Evolutionary conservation across 2,113 vertebrate genomes (phyloP), one percentile per base, ranked within the genome.

Genomic region (Chinchilla lanigera): DNA sequence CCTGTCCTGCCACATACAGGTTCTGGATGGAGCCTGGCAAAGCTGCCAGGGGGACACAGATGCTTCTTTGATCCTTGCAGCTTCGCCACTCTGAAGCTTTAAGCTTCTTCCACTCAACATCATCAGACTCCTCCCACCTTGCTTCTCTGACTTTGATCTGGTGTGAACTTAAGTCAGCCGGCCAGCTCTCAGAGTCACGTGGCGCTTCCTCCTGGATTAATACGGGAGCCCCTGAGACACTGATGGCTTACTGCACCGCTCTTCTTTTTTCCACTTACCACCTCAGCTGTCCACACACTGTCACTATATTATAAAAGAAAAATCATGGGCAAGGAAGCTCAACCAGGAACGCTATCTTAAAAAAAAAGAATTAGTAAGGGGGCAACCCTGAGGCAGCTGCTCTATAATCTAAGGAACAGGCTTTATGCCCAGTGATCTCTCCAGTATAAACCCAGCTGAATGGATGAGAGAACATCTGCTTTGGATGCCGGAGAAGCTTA

Each of bases 151-250:
- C 93, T 96, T 69, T 1, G 20, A 69, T 90, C 44, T 22, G 7
- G 41, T 35, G 30, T 69, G 92, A 83, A 88, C 30, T 4, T 47
- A 14, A 73, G 81, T 93, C 84, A 81, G 20, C 73, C 11, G 83
- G 67, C 83, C 67, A 71, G 93, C 47, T 96, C 67, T n/a, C 41
- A 52, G 92, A 92, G 35, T 83, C 65, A 3, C 33, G 41, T 44
- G 71, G 78, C 7, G 44, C 83, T 86, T 96, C 96, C 95, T 96
- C 96, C 97, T 87, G 83, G 95, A 96, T 82, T 80, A 56, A 90
- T 41, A 75, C 50, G 54, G 54, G 87, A 60, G 80, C 30, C 83
- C 93, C 73, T 2, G 67, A 80, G 91, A 90, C 83, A 83, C 33
- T 44, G n/a, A 78, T 38, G 63, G 84, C 50, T 60, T 41, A 78